phyloP scores from a whole-genome alignment of 2,888 invertebrate species.

The Drosophila lutescens region DNA sequence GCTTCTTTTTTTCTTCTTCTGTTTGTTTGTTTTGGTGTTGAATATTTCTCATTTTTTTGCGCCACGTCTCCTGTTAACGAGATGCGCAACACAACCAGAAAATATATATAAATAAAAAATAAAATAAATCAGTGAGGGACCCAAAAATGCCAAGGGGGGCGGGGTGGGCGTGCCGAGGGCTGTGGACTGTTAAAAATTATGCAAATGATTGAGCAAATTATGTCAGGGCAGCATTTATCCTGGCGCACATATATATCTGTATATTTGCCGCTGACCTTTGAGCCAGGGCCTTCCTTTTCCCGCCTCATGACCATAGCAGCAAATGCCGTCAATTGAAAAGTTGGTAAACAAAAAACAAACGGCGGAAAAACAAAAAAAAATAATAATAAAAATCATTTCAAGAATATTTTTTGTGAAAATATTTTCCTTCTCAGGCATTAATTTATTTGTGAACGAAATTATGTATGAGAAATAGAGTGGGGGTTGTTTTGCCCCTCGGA shows the following conservation, averaged over 20 bases:
- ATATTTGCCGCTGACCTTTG: conserved; percentile 40
- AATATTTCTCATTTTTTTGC: conserved; percentile 48
- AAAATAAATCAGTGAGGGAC: conserved; percentile 33
- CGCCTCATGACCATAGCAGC: conserved; percentile 57
- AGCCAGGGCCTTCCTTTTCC: conserved; percentile 8
- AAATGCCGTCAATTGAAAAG: conserved; percentile 71
- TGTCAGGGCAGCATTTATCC: conserved; percentile 59
- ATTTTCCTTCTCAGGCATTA: conserved; percentile 45
- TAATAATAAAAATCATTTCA: conserved; percentile 29
- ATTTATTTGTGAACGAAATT: conserved; percentile 42
- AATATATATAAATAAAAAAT: conserved; percentile 40
- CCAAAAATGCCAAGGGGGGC: conserved; percentile 19
- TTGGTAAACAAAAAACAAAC: conserved; percentile 43
- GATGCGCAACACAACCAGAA: conserved; percentile 50
- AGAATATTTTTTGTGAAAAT: conserved; percentile 39
- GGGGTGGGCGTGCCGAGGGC: conserved; percentile 10
- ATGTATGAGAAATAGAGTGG: conserved; percentile 10
- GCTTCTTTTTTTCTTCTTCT: conserved; percentile 17
- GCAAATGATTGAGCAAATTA: conserved; percentile 78
- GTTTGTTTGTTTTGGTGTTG: conserved; percentile 59
- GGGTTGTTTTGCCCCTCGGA: background rate
- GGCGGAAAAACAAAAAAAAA: conserved; percentile 25
- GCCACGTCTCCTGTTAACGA: conserved; percentile 56
- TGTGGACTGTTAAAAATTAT: conserved; percentile 69
- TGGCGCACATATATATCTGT: conserved; percentile 14